phyloP scores from a whole-genome alignment of 1,140 invertebrate species.

The Steinernema feltiae region DNA sequence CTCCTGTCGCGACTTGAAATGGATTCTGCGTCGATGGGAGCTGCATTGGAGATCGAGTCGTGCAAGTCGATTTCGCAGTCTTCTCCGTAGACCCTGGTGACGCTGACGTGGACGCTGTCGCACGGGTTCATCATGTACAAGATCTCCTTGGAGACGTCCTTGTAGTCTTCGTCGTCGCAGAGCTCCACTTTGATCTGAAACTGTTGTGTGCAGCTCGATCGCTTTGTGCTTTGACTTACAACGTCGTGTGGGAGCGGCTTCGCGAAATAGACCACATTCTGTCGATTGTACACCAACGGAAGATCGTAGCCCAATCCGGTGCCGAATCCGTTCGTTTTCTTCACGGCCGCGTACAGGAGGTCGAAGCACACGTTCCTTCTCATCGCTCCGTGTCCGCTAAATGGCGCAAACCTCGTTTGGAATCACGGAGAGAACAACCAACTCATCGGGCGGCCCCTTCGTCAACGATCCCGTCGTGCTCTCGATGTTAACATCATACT shows the following conservation, averaged over 20 bases:
- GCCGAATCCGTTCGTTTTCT: not conserved
- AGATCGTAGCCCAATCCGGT: not conserved
- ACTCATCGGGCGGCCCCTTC: not conserved
- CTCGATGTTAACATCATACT: too few species aligned
- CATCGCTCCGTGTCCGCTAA: not conserved
- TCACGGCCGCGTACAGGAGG: not conserved
- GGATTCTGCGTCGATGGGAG: not conserved
- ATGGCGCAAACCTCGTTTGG: not conserved
- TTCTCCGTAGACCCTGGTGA: not conserved
- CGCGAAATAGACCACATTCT: not conserved
- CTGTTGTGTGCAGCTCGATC: not conserved
- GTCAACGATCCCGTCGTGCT: slow-evolving; percentile 1
- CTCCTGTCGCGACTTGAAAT: not conserved
- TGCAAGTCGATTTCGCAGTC: not conserved
- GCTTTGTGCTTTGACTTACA: not conserved
- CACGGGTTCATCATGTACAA: not conserved
- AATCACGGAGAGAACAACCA: not conserved
- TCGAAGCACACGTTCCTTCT: not conserved
- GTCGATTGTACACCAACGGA: not conserved
- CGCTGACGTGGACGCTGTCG: not conserved
- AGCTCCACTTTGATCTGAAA: not conserved
- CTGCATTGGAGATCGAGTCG: not conserved
- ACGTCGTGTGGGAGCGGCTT: not conserved
- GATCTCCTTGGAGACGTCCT: not conserved
- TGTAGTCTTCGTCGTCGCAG: not conserved